These are phyloP conservation scores for Leucopsar rothschildi DNA, from an alignment of 2,113 vertebrate genomes.

Conservation along the genomic window DNA sequence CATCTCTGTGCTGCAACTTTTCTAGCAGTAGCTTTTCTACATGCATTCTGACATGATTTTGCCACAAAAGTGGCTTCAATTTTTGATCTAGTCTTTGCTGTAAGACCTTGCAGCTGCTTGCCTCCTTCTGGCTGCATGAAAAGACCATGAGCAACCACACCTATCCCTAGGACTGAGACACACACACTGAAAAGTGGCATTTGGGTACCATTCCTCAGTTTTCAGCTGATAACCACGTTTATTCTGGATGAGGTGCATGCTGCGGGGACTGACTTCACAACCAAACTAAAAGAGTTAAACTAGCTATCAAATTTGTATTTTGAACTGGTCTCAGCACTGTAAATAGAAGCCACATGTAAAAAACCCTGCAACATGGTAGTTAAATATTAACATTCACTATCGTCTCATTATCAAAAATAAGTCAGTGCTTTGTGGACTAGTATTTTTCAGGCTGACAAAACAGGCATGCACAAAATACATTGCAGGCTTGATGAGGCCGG, in stretches of 20 bases:
- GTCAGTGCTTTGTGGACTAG: not conserved
- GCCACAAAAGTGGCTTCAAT: not conserved
- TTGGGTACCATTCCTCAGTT: not conserved
- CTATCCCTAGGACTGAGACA: not conserved
- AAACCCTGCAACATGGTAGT: not conserved
- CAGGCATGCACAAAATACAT: accelerated
- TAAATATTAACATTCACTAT: conserved; percentile 19
- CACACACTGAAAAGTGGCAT: not conserved
- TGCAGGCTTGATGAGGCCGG: not conserved
- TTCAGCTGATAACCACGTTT: not conserved
- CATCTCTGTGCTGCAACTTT: not conserved
- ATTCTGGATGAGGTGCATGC: accelerated
- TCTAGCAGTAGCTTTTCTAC: not conserved
- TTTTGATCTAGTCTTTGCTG: not conserved
- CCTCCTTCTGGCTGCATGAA: not conserved
- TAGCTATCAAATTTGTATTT: not conserved
- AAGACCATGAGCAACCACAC: accelerated
- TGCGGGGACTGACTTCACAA: accelerated
- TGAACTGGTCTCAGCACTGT: not conserved
- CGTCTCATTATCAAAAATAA: not conserved
- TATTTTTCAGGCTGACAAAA: not conserved
- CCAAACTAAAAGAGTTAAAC: not conserved
- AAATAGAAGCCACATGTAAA: not conserved
- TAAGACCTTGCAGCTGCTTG: not conserved
- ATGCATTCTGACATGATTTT: not conserved